These are phyloP conservation scores for Leucoraja ocellata DNA, from an alignment of 2,797 vertebrate species.

Conservation along the genomic window DNA sequence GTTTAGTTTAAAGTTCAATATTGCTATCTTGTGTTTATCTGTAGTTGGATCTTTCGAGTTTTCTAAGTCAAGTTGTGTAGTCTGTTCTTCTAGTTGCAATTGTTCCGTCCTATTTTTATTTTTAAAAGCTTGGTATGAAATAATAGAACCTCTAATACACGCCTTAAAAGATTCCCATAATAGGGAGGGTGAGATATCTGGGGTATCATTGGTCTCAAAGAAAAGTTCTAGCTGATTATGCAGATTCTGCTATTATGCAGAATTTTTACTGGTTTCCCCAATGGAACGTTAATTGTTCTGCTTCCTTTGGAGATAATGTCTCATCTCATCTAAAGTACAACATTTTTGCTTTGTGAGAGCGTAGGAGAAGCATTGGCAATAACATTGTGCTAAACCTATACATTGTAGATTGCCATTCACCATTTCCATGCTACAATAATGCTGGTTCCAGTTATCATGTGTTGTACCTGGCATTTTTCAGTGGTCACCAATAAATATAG, in stretches of 20 bases:
- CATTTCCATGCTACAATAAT: not conserved
- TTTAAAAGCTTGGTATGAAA: too few relatives aligned
- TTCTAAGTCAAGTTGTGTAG: too few relatives aligned
- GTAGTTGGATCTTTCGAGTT: too few relatives aligned
- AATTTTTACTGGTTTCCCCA: not conserved
- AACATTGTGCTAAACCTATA: not conserved
- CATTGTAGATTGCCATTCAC: not conserved
- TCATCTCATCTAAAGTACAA: not conserved
- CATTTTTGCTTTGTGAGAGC: not conserved
- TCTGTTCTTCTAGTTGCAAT: too few relatives aligned
- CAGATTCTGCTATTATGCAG: not conserved
- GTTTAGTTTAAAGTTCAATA: too few relatives aligned
- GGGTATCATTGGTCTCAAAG: too few relatives aligned
- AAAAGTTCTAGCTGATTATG: too few relatives aligned
- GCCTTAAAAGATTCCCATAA: too few relatives aligned
- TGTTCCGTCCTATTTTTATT: too few relatives aligned
- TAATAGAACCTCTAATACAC: too few relatives aligned
- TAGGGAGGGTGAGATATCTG: too few relatives aligned
- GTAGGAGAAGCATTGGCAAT: not conserved
- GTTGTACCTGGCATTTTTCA: not conserved
- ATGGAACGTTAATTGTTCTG: not conserved
- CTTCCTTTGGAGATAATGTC: not conserved
- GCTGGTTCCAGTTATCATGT: not conserved
- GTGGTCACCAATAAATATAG: not conserved
- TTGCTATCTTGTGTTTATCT: too few relatives aligned